Evolutionary conservation across 2,113 vertebrate genomes (phyloP).

Genomic region (Podarcis raffonei): DNA sequence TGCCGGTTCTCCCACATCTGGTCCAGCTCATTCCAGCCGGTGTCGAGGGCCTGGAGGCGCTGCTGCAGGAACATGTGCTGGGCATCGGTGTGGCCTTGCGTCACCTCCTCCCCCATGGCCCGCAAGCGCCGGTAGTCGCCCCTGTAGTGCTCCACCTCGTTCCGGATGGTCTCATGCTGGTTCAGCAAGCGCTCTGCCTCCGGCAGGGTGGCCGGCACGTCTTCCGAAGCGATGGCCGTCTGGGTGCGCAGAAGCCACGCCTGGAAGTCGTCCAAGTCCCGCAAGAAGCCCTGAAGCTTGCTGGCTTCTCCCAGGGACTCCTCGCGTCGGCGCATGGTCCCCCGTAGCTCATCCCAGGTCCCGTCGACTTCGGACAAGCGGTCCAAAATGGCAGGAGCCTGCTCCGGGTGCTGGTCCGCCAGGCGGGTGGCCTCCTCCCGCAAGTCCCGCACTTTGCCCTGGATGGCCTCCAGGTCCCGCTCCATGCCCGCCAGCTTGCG

Average conservation of each 20-base stretch:
- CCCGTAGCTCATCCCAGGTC: conserved; percentile 88
- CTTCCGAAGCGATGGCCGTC: conserved; percentile 90
- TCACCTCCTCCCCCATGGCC: conserved; percentile 88
- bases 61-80: conserved; percentile 90
- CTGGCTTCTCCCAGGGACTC: conserved; percentile 91
- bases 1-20: conserved; percentile 94
- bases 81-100: conserved; percentile 86
- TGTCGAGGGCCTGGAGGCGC: conserved; percentile 90
- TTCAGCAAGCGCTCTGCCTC: conserved; percentile 88
- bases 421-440: conserved; percentile 82
- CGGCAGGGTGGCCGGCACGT: conserved; percentile 85
- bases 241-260: conserved; percentile 91
- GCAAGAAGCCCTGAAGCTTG: conserved; percentile 91
- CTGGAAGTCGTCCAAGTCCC: conserved; percentile 92
- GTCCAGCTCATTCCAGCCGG: conserved; percentile 91
- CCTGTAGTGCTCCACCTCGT: conserved; percentile 91
- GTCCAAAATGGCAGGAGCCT: conserved; percentile 77
- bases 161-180: conserved; percentile 89
- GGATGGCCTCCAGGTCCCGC: conserved; percentile 92
- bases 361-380: conserved; percentile 80
- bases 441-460: conserved; percentile 87
- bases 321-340: conserved; percentile 86
- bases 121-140: conserved; percentile 88
- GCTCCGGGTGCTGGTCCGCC: conserved; percentile 80
- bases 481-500: conserved; percentile 92